A percentile compares a stretch with the other conserved stretches of the same genome.
Evolutionary conservation across 2,113 vertebrate species (phyloP).

Genomic region (Otus sunia): DNA sequence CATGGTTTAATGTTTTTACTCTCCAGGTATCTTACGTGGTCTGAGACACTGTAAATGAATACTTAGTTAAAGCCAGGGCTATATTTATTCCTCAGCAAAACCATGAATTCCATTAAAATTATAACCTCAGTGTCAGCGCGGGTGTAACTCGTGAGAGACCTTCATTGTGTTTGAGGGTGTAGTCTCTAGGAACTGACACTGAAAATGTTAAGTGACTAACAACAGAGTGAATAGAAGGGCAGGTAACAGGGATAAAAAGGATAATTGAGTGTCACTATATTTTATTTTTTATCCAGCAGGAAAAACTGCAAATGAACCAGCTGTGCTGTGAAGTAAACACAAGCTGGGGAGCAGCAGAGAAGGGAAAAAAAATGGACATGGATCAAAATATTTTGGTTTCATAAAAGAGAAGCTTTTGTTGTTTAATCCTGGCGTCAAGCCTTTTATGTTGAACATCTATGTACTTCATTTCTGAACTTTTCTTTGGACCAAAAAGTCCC

Average conservation of each 20-base stretch:
- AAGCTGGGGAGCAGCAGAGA: background rate
- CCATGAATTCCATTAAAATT: background rate
- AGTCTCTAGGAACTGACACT: background rate
- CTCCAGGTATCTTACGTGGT: background rate
- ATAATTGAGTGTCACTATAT: background rate
- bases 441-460: background rate
- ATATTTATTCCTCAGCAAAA: background rate
- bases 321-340: conserved; percentile 1
- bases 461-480: background rate
- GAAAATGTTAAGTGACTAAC: background rate
- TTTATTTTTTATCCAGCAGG: background rate
- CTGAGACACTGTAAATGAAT: background rate
- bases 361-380: background rate
- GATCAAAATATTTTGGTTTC: conserved; percentile 28
- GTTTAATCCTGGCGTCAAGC: background rate
- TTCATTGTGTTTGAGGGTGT: background rate
- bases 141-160: background rate
- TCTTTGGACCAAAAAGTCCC: background rate
- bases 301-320: background rate
- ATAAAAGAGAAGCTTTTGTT: background rate
- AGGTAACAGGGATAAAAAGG: background rate
- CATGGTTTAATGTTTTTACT: rapidly evolving
- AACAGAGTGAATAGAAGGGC: background rate
- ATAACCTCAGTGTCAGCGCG: background rate
- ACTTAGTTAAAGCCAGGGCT: background rate